Evolutionary conservation across 2,888 invertebrate genomes (phyloP).

Genomic region (Cerastis rubricosa): DNA sequence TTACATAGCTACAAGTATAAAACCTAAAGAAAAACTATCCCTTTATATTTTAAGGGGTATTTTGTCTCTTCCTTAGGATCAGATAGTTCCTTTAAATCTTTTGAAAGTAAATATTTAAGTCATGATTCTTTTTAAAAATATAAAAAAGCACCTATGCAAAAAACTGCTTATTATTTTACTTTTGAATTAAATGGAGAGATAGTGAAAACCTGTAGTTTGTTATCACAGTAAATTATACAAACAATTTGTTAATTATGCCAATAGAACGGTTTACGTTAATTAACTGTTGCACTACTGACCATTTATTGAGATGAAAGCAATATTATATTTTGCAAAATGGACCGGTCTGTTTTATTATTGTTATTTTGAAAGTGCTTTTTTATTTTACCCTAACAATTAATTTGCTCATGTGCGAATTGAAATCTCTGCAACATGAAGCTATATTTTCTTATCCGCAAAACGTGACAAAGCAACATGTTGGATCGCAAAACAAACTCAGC

Average conservation of each 20-base stretch:
- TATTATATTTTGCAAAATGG: background rate
- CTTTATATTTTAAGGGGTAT: background rate
- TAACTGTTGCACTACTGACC: background rate
- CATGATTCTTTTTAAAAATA: background rate
- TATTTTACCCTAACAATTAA: background rate
- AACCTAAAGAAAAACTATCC: background rate
- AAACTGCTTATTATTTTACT: background rate
- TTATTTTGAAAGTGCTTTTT: background rate
- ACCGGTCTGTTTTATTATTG: background rate
- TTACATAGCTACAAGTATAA: background rate
- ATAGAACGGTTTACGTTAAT: background rate
- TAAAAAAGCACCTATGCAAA: background rate
- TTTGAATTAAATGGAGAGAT: constrained; percentile 1
- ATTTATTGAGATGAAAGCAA: background rate
- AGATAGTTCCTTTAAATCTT: background rate
- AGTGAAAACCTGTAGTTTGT: background rate
- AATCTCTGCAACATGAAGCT: background rate
- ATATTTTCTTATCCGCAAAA: constrained; percentile 30
- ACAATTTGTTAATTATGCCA: constrained; percentile 1
- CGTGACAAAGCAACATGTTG: background rate
- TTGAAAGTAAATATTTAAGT: background rate
- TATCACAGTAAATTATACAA: background rate
- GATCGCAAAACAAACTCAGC: constrained; percentile 25
- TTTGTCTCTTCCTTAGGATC: background rate
- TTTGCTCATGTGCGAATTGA: background rate